A percentile compares a stretch with the other conserved stretches of the same genome.
Evolutionary conservation across 1,140 invertebrate species (phyloP).

Genomic region (Acromyrmex heyeri): DNA sequence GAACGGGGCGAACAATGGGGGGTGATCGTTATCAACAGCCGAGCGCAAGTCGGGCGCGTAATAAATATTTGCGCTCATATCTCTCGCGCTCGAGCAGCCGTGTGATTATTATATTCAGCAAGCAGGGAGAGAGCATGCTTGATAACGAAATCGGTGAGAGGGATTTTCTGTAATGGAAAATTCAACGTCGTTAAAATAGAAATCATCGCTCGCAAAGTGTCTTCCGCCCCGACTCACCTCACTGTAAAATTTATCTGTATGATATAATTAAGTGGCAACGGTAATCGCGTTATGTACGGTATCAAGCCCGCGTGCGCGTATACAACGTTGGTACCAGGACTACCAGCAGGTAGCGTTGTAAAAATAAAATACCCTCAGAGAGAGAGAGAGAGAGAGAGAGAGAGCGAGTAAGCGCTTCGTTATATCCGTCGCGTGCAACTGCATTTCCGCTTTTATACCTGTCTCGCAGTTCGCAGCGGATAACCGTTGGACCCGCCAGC

Average conservation of each 20-base stretch:
- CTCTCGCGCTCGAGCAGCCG: constrained; percentile 53
- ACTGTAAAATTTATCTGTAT: constrained; percentile 61
- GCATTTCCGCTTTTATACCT: constrained; percentile 55
- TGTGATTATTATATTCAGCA: constrained; percentile 53
- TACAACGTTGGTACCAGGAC: background rate
- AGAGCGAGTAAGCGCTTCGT: constrained; percentile 39
- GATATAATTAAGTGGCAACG: constrained; percentile 62
- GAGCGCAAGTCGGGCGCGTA: constrained; percentile 48
- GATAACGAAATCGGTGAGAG: constrained; percentile 57
- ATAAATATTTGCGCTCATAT: constrained; percentile 60
- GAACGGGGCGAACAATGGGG: constrained; percentile 12
- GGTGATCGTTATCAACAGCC: constrained; percentile 39
- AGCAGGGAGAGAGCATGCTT: constrained; percentile 31
- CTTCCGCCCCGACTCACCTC: constrained; percentile 44
- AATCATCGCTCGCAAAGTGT: constrained; percentile 59
- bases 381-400: background rate
- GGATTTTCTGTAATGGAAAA: constrained; percentile 64
- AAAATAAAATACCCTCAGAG: constrained; percentile 56
- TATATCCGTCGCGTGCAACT: constrained; percentile 59
- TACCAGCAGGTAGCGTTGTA: constrained; percentile 26
- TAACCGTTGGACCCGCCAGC: constrained; percentile 39
- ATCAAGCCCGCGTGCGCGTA: constrained; percentile 39
- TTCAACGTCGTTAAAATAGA: constrained; percentile 62
- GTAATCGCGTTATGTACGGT: constrained; percentile 56
- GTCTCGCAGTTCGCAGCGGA: constrained; percentile 39